Conservation (phyloP, 2,113 vertebrate species). For the Chaenogobius annularis region DNA sequence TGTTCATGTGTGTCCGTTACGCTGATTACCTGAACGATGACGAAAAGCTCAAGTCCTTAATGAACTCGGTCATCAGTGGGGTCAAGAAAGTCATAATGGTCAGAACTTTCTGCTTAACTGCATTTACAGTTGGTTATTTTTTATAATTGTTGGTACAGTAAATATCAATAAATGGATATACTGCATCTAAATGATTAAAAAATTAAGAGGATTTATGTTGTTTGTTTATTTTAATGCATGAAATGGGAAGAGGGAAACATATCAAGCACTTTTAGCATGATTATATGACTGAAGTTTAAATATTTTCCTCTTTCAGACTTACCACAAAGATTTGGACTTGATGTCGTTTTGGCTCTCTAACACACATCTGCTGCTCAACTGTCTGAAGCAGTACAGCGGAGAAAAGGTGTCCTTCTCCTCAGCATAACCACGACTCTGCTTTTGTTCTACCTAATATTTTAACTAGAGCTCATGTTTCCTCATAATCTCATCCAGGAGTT, state of each 20-base stretch:
- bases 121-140: not conserved
- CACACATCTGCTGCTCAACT: conserved; percentile 90
- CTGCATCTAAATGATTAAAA: too few relatives aligned
- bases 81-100: conserved; percentile 90
- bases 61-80: conserved; percentile 82
- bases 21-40: conserved; percentile 89
- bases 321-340: conserved; percentile 87
- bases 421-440: not conserved
- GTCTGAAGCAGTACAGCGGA: conserved; percentile 96
- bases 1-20: conserved; percentile 95
- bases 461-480: not conserved
- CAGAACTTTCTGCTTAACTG: conserved; percentile 32
- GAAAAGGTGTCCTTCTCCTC: conserved; percentile 84
- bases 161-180: not conserved
- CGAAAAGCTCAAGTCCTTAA: conserved; percentile 88
- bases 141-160: not conserved
- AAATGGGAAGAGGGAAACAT: too few relatives aligned
- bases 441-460: not conserved
- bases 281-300: too few relatives aligned
- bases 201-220: not conserved
- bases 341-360: conserved; percentile 97
- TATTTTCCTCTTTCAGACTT: conserved; percentile 74
- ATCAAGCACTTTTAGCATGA: too few relatives aligned
- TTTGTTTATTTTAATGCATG: not conserved
- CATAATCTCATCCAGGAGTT: conserved; percentile 80